These are phyloP conservation scores for Salvelinus alpinus DNA, from an alignment of 2,113 vertebrate genomes.

Conservation along the genomic window DNA sequence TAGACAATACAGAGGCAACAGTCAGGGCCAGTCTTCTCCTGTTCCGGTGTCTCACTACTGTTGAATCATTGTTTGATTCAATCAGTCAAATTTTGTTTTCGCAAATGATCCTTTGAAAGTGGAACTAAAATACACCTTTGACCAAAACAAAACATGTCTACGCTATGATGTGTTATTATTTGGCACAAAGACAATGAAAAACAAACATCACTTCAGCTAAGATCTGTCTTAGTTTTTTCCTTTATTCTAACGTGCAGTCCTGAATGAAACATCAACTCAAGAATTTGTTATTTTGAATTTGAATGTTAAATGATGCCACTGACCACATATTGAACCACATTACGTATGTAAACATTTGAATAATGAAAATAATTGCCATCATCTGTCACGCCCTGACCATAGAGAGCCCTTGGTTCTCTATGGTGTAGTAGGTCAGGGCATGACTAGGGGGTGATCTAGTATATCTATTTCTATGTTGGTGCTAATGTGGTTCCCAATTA, in stretches of 20 bases:
- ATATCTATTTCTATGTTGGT: too few species aligned
- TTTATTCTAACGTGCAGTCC: not conserved
- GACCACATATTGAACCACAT: not conserved
- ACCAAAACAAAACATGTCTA: not conserved
- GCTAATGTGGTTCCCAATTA: too few species aligned
- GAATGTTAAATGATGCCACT: too few species aligned
- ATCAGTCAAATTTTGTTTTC: not conserved
- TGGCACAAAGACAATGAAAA: too few species aligned
- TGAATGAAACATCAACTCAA: not conserved
- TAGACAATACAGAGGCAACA: not conserved
- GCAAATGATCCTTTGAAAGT: not conserved
- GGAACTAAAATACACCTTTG: not conserved
- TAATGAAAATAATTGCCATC: not conserved
- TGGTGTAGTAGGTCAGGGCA: too few species aligned
- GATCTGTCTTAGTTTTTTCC: too few species aligned
- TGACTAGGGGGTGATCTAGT: too few species aligned
- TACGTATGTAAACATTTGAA: not conserved
- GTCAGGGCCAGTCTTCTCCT: not conserved
- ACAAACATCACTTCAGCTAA: too few species aligned
- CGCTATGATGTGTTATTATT: not conserved
- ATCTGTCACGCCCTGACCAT: too few species aligned
- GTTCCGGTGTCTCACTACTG: not conserved
- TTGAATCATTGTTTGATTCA: not conserved
- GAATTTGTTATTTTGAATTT: not conserved
- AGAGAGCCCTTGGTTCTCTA: too few species aligned